Evolutionary conservation across 2,888 invertebrate species (phyloP).

Genomic region (Luffia ferchaultella): DNA sequence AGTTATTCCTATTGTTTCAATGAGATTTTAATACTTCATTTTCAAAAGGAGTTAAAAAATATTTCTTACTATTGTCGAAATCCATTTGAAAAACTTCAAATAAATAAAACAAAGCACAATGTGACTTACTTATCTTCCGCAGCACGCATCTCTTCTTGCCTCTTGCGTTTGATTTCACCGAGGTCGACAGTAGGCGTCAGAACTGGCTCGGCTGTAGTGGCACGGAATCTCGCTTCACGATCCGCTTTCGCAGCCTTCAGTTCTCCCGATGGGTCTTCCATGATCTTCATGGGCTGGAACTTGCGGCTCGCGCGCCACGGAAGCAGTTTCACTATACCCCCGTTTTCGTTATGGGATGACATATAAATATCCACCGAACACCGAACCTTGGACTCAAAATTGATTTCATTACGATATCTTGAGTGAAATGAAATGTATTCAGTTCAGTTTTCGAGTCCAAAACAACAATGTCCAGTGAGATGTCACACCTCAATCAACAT

Average conservation of each 20-base stretch:
- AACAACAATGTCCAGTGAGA: background rate
- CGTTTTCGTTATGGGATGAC: background rate
- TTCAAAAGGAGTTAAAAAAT: no score
- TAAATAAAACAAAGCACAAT: no score
- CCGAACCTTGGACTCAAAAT: background rate
- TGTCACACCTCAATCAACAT: background rate
- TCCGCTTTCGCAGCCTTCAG: constrained; percentile 70
- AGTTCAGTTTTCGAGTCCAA: background rate
- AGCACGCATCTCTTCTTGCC: constrained; percentile 70
- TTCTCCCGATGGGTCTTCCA: constrained; percentile 68
- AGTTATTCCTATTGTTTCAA: no score
- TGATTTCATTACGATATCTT: background rate
- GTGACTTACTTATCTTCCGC: constrained; percentile 69
- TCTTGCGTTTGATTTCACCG: constrained; percentile 61
- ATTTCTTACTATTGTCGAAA: no score
- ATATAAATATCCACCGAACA: background rate
- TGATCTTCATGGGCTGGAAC: constrained; percentile 66
- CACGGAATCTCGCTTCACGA: constrained; percentile 66
- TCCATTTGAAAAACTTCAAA: no score
- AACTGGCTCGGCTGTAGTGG: constrained; percentile 53
- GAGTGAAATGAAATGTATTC: background rate
- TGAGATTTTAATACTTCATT: no score
- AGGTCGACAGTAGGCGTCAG: constrained; percentile 59
- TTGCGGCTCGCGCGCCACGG: constrained; percentile 74
- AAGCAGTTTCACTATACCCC: constrained; percentile 67